These are phyloP conservation scores for Brachionus koreanus DNA, from an alignment of 1,140 invertebrate genomes.

Conservation along the genomic window DNA sequence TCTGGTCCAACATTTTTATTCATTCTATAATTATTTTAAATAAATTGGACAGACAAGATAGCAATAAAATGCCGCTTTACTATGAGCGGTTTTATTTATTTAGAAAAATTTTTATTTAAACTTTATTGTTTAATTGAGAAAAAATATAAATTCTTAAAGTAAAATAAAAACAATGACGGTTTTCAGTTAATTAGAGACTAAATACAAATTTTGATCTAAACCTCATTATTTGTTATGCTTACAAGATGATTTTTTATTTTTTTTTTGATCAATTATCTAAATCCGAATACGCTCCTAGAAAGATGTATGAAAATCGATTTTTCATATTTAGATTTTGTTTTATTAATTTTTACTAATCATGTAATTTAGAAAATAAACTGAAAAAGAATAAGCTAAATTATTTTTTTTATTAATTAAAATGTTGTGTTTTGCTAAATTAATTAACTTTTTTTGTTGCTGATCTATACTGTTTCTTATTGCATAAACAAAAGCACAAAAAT, in stretches of 20 bases:
- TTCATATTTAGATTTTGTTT: not conserved
- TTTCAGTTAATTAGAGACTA: not conserved
- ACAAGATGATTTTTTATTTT: not conserved
- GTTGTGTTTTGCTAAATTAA: not conserved
- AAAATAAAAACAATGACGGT: not conserved
- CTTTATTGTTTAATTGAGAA: not conserved
- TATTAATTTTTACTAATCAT: not conserved
- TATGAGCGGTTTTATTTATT: not conserved
- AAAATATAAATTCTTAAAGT: not conserved
- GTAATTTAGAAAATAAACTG: not conserved
- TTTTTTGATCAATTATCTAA: not conserved
- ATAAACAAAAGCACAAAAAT: not conserved
- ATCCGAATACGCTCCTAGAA: not conserved
- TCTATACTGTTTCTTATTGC: not conserved
- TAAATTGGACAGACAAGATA: not conserved
- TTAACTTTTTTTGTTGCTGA: not conserved
- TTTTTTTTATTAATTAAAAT: not conserved
- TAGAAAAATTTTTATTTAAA: not conserved
- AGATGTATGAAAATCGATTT: constrained; percentile 10
- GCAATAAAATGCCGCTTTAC: not conserved
- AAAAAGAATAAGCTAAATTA: not conserved
- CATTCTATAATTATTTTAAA: not conserved
- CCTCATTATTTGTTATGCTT: not conserved
- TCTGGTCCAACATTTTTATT: constrained; percentile 10
- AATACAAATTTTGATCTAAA: not conserved